Evolutionary conservation across 2,888 invertebrate genomes (phyloP), one percentile per base, ranked within the genome.

Genomic region (Eupeodes luniger): DNA sequence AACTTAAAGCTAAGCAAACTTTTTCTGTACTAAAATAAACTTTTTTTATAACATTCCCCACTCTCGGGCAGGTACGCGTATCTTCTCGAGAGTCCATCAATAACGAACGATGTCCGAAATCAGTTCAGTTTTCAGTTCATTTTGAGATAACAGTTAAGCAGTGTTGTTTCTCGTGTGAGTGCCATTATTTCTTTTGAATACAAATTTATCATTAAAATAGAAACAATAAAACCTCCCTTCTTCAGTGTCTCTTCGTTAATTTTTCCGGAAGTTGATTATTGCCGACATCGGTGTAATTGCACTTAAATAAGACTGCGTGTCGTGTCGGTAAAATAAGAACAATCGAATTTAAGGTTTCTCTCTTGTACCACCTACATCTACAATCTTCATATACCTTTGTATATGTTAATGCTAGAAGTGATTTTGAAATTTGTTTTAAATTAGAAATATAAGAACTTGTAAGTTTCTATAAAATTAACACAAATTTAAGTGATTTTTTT

Each of bases 111-210:
- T 84, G 84, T 87, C 87, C 80, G 84, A 81, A 84, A 77, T 88
- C 84, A 88, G 87, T 88, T 72, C 81, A 85, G 57, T 81, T 81
- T 67, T 88, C 81, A 88, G 87, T 88, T 72, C 81, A 85, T 62
- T 81, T 84, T 67, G 77, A 88, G 84, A 88, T 88, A 88, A 84
- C 77, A 57, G 55, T 11, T 62, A 14, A 74, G 57, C 44, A 74
- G 47, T 53, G 36, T 77, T 80, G 77, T 57, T 57, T 57, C 1
- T 27, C 77, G 84, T 72, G 27, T 53, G 61, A 14, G 61, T 27
- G n/a, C 9, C 44, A 7, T 70, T 40, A 9, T 40, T 59, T 55
- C 57, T 49, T 47, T 19, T 51, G 16, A 66, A 55, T 40, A n/a
- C 34, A 57, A 74, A 77, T 57, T 61, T 64, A 76, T 66, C 47